phyloP scores from a whole-genome alignment of 2,888 invertebrate genomes.

The Yponomeuta malinellus region DNA sequence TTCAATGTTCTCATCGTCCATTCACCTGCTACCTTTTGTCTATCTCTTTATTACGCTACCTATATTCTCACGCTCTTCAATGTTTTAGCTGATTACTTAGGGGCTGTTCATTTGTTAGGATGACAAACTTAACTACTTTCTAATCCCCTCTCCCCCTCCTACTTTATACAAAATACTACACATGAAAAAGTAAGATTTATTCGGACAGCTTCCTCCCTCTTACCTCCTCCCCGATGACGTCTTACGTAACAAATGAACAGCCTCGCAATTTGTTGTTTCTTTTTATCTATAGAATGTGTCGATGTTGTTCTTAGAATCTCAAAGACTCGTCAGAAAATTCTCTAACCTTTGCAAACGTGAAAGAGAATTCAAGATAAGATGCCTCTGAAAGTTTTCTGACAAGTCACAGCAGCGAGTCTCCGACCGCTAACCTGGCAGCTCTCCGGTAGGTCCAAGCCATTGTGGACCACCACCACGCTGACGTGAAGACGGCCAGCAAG shows the following conservation, averaged over 20 bases:
- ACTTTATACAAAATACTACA: too few species aligned
- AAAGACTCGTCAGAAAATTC: neutral
- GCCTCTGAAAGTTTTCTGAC: neutral
- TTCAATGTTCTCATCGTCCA: conserved; percentile 12
- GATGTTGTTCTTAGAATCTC: neutral
- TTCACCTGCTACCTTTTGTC: neutral
- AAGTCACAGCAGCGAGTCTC: neutral
- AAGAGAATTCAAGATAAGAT: neutral
- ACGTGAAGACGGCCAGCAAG: conserved; percentile 86
- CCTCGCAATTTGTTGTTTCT: neutral
- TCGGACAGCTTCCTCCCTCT: too few species aligned
- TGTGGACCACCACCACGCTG: conserved; percentile 91
- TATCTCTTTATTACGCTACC: neutral
- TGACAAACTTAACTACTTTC: too few species aligned
- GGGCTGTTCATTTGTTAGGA: too few species aligned
- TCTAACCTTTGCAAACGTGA: neutral
- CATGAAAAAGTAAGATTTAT: too few species aligned
- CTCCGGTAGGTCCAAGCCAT: conserved; percentile 89
- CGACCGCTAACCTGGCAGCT: neutral
- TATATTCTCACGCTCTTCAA: neutral
- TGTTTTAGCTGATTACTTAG: neutral
- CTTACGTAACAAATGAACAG: too few species aligned
- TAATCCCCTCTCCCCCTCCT: too few species aligned
- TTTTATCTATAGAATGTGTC: neutral
- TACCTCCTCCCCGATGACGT: too few species aligned